A percentile compares a stretch with the other conserved stretches of the same genome.
phyloP scores from a whole-genome alignment of 2,797 vertebrate genomes.

The Otus scops region DNA sequence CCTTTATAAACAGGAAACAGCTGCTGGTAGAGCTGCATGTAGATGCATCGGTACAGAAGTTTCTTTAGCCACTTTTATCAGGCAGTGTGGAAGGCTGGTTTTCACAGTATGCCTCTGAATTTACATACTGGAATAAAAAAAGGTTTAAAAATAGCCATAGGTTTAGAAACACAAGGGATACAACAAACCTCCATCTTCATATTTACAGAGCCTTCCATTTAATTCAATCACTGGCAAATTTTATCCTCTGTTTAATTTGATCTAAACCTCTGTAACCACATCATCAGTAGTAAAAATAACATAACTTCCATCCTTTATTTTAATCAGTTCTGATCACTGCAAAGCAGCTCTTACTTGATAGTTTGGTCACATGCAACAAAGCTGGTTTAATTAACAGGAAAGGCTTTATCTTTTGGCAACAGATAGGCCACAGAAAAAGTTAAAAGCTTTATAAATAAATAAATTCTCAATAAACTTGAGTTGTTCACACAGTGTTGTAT shows the following conservation, averaged over 20 bases:
- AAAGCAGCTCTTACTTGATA: background rate
- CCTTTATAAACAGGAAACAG: constrained; percentile 48
- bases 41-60: background rate
- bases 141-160: background rate
- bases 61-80: background rate
- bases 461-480: background rate
- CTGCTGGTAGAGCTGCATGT: background rate
- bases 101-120: background rate
- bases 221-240: constrained; percentile 34
- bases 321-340: background rate
- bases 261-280: constrained; percentile 30
- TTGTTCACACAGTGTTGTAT: rapidly evolving
- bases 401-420: background rate
- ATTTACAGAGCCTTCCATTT: background rate
- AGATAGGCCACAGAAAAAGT: background rate
- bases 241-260: constrained; percentile 40
- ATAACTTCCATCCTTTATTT: background rate
- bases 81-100: background rate
- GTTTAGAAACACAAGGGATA: background rate
- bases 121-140: background rate
- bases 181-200: background rate
- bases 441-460: background rate
- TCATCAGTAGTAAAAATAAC: background rate
- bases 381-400: background rate
- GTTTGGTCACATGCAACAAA: background rate